phyloP scores from a whole-genome alignment of 2,113 vertebrate genomes.

The Genyomyrus donnyi region DNA sequence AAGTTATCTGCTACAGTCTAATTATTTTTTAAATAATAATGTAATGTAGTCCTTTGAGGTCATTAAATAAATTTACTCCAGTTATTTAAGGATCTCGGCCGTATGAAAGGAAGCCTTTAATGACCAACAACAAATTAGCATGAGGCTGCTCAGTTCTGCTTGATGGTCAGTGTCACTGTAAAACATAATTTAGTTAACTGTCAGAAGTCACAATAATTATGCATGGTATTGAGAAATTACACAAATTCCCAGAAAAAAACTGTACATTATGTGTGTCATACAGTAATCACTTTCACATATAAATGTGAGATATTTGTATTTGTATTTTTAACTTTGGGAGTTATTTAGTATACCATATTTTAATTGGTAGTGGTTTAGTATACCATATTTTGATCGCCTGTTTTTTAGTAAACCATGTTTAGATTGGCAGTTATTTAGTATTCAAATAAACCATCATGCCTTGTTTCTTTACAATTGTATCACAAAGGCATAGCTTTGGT shows the following conservation, averaged over 20 bases:
- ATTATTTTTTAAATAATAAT: background rate
- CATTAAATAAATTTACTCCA: background rate
- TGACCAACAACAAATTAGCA: background rate
- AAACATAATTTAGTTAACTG: background rate
- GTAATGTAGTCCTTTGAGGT: background rate
- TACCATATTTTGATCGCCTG: background rate
- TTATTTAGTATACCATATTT: background rate
- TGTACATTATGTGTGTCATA: background rate
- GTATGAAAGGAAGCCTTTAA: background rate
- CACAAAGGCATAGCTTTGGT: background rate
- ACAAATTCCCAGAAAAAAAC: background rate
- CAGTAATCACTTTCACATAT: background rate
- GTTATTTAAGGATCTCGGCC: background rate
- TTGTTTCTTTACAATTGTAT: background rate
- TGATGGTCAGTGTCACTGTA: background rate
- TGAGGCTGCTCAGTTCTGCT: background rate
- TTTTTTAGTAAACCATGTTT: background rate
- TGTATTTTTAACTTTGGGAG: background rate
- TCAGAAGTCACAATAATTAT: background rate
- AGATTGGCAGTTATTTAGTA: background rate
- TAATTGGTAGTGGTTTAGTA: background rate
- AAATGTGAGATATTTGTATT: background rate
- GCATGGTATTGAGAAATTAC: background rate
- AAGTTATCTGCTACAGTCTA: background rate
- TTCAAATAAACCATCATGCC: background rate